These are phyloP conservation scores for Heteromormyrus szaboi DNA, from an alignment of 2,797 vertebrate species.

Conservation along the genomic window DNA sequence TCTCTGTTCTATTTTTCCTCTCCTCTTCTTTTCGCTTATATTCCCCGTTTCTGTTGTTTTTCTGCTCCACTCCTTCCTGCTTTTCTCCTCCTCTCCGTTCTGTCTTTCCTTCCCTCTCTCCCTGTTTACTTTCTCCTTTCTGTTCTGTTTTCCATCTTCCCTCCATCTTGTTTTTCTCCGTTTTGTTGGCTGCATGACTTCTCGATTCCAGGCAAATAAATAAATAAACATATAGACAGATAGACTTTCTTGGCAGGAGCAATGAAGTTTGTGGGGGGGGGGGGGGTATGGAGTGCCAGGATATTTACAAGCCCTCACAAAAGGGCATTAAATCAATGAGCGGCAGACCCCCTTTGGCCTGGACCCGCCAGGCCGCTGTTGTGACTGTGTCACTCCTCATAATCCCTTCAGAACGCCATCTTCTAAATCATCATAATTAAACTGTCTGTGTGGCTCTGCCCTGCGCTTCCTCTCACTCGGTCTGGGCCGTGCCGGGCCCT, in stretches of 20 bases:
- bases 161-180: not conserved
- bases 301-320: slow-evolving; percentile 12
- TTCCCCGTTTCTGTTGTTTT: not conserved
- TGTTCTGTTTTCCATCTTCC: not conserved
- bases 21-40: not conserved
- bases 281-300: not conserved
- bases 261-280: not conserved
- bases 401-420: not conserved
- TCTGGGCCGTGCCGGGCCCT: not conserved
- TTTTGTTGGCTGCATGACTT: not conserved
- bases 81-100: not conserved
- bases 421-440: slow-evolving; percentile 18
- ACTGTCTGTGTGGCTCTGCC: not conserved
- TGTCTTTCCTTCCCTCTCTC: not conserved
- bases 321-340: slow-evolving; percentile 9
- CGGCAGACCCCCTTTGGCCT: not conserved
- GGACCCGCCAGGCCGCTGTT: not conserved
- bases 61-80: not conserved
- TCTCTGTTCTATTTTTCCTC: not conserved
- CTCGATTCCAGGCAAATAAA: not conserved
- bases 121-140: not conserved
- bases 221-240: not conserved
- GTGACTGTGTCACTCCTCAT: not conserved
- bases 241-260: not conserved
- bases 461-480: not conserved